phyloP scores from a whole-genome alignment of 2,113 vertebrate species.

The Hyla sarda region DNA sequence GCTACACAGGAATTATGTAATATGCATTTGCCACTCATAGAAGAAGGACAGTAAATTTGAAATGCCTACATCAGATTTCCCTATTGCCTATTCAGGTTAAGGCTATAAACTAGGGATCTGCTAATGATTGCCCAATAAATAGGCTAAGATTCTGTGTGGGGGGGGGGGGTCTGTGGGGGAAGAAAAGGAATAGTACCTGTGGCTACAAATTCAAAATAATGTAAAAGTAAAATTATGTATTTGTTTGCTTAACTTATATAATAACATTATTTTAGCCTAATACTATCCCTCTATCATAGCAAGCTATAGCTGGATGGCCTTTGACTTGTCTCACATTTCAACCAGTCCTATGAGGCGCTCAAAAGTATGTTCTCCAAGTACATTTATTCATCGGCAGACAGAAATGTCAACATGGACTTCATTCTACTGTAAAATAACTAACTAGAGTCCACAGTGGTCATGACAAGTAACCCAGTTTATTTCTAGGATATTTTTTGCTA shows the following conservation, averaged over 20 bases:
- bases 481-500: slow-evolving; percentile 35
- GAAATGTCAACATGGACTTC: slow-evolving; percentile 45
- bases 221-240: no score
- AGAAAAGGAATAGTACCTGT: no score
- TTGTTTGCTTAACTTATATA: background rate
- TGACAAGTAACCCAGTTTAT: slow-evolving; percentile 49
- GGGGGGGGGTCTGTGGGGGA: no score
- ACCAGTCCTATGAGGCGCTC: slow-evolving; percentile 35
- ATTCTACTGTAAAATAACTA: slow-evolving; percentile 42
- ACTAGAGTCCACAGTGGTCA: slow-evolving; percentile 24
- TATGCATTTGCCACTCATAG: no score
- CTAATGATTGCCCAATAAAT: no score
- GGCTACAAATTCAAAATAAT: no score
- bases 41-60: no score
- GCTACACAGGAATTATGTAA: no score
- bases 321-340: slow-evolving; percentile 37
- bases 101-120: no score
- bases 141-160: no score
- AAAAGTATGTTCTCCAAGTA: slow-evolving; percentile 42
- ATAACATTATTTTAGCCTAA: slow-evolving; percentile 18
- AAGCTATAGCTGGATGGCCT: slow-evolving; percentile 21
- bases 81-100: no score
- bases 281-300: background rate
- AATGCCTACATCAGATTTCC: no score
- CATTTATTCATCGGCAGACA: slow-evolving; percentile 37